Evolutionary conservation across 1,140 invertebrate genomes (phyloP).

Genomic region (Neodiprion lecontei): DNA sequence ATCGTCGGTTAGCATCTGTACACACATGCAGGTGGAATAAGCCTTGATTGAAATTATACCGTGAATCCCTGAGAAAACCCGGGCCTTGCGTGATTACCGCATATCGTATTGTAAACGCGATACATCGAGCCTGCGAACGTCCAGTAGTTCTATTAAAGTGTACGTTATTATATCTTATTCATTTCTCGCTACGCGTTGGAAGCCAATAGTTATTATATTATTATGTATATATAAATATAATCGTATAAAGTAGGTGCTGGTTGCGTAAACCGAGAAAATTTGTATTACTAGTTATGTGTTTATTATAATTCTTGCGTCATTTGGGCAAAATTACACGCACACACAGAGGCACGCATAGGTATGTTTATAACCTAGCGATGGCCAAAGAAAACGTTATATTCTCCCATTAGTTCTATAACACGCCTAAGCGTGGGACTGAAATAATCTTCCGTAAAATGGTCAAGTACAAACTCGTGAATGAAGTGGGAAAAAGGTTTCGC

Average conservation of each 20-base stretch:
- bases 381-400: not conserved
- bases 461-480: too few species aligned
- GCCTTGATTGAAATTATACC: not conserved
- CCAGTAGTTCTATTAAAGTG: not conserved
- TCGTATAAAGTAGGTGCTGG: not conserved
- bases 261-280: not conserved
- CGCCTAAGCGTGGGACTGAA: not conserved
- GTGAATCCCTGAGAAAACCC: not conserved
- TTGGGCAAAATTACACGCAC: not conserved
- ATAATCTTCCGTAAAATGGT: too few species aligned
- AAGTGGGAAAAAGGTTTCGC: too few species aligned
- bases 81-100: slow-evolving; percentile 1
- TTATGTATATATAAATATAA: not conserved
- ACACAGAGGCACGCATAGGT: too few species aligned
- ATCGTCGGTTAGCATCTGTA: too few species aligned
- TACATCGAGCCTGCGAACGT: not conserved
- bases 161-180: not conserved
- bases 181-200: not conserved
- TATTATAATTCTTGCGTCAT: not conserved
- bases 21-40: not conserved
- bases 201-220: not conserved
- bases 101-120: not conserved
- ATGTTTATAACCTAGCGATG: not conserved
- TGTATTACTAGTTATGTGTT: not conserved
- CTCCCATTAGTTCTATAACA: not conserved